phyloP scores from a whole-genome alignment of 2,888 invertebrate genomes.

The Homarus gammarus region DNA sequence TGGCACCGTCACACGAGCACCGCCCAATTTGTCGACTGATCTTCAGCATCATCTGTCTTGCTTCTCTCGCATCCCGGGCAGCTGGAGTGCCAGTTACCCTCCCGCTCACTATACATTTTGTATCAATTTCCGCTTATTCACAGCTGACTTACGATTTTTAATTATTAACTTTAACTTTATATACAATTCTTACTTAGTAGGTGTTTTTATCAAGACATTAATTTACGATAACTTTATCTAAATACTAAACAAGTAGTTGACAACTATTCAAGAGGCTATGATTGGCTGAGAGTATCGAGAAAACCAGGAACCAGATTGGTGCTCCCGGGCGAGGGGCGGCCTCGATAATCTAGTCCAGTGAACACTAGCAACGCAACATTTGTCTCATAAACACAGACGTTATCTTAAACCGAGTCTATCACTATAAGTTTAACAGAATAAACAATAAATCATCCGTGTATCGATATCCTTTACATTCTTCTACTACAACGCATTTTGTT shows the following conservation, averaged over 20 bases:
- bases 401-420: not conserved
- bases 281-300: constrained; percentile 29
- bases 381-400: not conserved
- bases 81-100: constrained; percentile 2
- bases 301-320: constrained; percentile 26
- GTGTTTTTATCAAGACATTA: not conserved
- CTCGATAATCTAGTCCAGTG: not conserved
- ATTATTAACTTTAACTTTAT: too few relatives aligned
- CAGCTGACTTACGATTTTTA: constrained; percentile 1
- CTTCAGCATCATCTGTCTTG: constrained; percentile 61
- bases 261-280: not conserved
- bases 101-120: not conserved
- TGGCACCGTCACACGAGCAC: constrained; percentile 42
- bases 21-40: constrained; percentile 70
- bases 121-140: not conserved
- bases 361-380: not conserved
- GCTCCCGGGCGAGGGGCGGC: constrained; percentile 8
- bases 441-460: too few relatives aligned
- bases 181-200: too few relatives aligned
- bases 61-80: constrained; percentile 24
- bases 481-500: too few relatives aligned
- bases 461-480: too few relatives aligned
- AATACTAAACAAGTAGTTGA: not conserved
- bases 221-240: not conserved
- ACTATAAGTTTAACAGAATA: not conserved